phyloP scores from a whole-genome alignment of 1,140 invertebrate species.

The Mactra quadrangularis region DNA sequence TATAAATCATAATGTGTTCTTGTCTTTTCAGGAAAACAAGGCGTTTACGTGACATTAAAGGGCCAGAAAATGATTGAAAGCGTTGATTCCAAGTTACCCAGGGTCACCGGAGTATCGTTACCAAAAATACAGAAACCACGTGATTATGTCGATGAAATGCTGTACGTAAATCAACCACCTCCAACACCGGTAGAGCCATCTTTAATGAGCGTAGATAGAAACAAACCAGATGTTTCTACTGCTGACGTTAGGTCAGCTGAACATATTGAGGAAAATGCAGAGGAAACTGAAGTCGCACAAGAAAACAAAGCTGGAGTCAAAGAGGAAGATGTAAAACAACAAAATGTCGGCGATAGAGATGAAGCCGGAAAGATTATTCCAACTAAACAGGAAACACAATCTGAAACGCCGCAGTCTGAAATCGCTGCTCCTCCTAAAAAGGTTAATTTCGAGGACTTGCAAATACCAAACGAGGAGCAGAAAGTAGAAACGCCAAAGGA shows the following conservation, averaged over 20 bases:
- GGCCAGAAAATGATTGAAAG: slow-evolving; percentile 53
- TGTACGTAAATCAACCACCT: slow-evolving; percentile 52
- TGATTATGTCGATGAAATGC: slow-evolving; percentile 52
- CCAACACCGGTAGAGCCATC: slow-evolving; percentile 47
- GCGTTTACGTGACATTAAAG: slow-evolving; percentile 54
- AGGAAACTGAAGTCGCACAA: background rate
- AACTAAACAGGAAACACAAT: background rate
- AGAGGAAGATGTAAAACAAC: too few relatives aligned
- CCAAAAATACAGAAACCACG: slow-evolving; percentile 50
- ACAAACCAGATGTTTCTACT: background rate
- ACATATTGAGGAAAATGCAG: slow-evolving; percentile 41
- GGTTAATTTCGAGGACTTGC: slow-evolving; percentile 39
- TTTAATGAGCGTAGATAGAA: slow-evolving; percentile 19
- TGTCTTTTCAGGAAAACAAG: slow-evolving; percentile 55
- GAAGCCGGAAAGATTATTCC: background rate
- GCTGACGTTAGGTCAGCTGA: background rate
- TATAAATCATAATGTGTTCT: too few relatives aligned
- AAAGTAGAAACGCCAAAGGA: background rate
- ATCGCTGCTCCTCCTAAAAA: slow-evolving; percentile 26
- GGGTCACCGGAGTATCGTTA: slow-evolving; percentile 48
- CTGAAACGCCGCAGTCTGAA: background rate
- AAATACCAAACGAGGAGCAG: background rate
- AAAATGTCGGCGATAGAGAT: background rate
- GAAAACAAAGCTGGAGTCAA: background rate
- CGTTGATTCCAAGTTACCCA: slow-evolving; percentile 54